Evolutionary conservation across 2,888 invertebrate species (phyloP).

Genomic region (Bembecia ichneumoniformis): DNA sequence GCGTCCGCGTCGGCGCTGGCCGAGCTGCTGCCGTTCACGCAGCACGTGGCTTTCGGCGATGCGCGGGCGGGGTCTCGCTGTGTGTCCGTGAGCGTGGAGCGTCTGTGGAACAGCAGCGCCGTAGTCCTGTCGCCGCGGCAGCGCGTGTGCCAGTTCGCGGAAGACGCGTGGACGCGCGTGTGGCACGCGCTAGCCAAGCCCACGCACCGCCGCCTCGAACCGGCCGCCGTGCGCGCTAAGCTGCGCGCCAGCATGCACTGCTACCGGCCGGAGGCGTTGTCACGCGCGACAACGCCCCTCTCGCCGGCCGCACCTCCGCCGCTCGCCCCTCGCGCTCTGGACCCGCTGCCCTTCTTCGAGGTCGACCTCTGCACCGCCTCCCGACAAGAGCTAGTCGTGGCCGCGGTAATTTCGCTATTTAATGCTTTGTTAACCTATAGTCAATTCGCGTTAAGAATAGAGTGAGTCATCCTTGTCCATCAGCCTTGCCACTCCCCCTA

Average conservation of each 20-base stretch:
- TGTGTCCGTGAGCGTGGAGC: constrained; percentile 80
- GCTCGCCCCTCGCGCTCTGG: constrained; percentile 47
- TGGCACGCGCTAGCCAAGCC: constrained; percentile 77
- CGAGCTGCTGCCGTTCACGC: constrained; percentile 80
- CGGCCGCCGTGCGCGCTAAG: constrained; percentile 82
- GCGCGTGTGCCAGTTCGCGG: constrained; percentile 84
- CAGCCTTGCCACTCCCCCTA: no score
- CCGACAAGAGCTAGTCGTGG: constrained; percentile 89
- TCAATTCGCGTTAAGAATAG: no score
- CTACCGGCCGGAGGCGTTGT: constrained; percentile 90
- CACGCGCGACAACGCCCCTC: constrained; percentile 87
- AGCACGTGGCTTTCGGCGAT: constrained; percentile 73
- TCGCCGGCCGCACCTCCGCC: constrained; percentile 75
- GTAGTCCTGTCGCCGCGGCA: constrained; percentile 89
- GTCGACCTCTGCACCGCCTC: constrained; percentile 89
- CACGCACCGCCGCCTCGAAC: constrained; percentile 60
- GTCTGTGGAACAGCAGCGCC: constrained; percentile 85
- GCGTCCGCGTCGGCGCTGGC: constrained; percentile 79
- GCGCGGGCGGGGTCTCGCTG: constrained; percentile 62
- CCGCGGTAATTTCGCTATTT: constrained; percentile 79
- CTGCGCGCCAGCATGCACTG: constrained; percentile 85
- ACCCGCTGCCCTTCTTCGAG: constrained; percentile 84
- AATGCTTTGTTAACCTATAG: no score
- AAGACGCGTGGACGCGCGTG: constrained; percentile 86
- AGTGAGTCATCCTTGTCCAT: no score